Evolutionary conservation across 1,140 invertebrate species (phyloP).

Genomic region (Drosophila ogumai): DNA sequence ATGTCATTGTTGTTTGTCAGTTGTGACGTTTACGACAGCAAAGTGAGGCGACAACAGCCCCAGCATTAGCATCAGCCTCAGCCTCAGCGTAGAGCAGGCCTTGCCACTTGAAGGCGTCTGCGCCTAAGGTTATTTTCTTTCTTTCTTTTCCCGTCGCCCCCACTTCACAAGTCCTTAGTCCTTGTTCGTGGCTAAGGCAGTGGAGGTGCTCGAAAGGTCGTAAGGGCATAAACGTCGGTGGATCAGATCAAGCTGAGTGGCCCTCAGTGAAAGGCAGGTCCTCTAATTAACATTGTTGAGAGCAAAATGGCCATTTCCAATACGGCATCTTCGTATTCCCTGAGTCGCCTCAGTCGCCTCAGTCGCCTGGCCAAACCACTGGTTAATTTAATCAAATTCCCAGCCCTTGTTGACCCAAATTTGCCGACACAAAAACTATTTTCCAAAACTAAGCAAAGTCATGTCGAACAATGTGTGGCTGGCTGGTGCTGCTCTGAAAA

Average conservation of each 20-base stretch:
- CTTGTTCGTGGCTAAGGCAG: constrained; percentile 40
- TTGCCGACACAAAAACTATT: constrained; percentile 32
- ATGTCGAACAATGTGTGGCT: constrained; percentile 42
- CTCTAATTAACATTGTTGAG: constrained; percentile 7
- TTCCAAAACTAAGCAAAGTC: constrained; percentile 30
- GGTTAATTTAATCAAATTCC: constrained; percentile 43
- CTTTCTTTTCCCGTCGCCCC: constrained; percentile 30
- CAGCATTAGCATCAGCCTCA: too few relatives aligned
- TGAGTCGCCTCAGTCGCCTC: not conserved
- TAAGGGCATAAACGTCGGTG: constrained; percentile 27
- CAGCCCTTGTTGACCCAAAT: constrained; percentile 22
- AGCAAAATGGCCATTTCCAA: not conserved
- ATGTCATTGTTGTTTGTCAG: constrained; percentile 60
- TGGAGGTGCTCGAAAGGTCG: constrained; percentile 25
- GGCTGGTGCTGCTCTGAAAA: constrained; percentile 26
- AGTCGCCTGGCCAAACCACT: not conserved
- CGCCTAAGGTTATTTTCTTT: constrained; percentile 58
- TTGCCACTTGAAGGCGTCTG: constrained; percentile 78
- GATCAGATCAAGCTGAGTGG: constrained; percentile 10
- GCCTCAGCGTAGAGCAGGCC: constrained; percentile 59
- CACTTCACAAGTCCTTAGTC: constrained; percentile 41
- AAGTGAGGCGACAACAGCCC: constrained; percentile 69
- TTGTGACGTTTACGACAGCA: constrained; percentile 79
- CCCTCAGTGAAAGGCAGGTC: constrained; percentile 1
- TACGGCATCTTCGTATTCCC: not conserved